Conservation (phyloP, 2,113 vertebrate genomes). For the Rhodinocichla rosea region DNA sequence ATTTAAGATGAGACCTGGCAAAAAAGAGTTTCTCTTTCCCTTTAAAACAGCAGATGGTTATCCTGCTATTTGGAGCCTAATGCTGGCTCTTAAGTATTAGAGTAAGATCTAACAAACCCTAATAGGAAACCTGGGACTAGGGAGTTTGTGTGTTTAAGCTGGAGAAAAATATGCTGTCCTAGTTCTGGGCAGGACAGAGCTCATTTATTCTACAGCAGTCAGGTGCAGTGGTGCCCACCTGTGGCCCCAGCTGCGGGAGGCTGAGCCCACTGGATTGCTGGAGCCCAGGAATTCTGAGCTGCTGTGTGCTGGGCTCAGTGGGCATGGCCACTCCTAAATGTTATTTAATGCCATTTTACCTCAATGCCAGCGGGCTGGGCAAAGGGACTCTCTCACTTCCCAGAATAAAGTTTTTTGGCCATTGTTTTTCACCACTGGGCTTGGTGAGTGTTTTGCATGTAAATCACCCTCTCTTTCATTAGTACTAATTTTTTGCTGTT, state of each 20-base stretch:
- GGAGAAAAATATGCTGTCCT: not conserved
- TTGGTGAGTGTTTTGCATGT: too few species aligned
- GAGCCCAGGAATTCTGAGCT: not conserved
- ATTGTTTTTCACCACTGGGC: too few species aligned
- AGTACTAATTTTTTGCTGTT: not conserved
- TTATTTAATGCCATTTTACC: not conserved
- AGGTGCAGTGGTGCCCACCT: not conserved
- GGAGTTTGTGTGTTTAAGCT: not conserved
- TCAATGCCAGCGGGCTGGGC: not conserved
- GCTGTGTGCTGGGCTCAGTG: accelerated
- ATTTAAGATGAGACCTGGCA: not conserved
- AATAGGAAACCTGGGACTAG: not conserved
- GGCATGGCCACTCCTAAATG: too few species aligned
- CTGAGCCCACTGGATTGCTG: not conserved
- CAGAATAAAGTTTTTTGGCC: not conserved
- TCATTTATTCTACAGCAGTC: not conserved
- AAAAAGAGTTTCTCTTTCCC: not conserved
- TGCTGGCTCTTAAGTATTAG: not conserved
- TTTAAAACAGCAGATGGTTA: not conserved
- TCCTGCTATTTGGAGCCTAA: not conserved
- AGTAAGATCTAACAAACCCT: not conserved
- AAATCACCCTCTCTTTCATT: too few species aligned
- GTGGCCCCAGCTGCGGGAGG: not conserved
- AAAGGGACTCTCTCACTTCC: not conserved
- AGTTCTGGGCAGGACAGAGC: not conserved